Percentiles rank a stretch among this genome's conserved stretches.
Evolutionary conservation across 2,888 invertebrate species (phyloP).

Genomic region (Pomacea canaliculata): DNA sequence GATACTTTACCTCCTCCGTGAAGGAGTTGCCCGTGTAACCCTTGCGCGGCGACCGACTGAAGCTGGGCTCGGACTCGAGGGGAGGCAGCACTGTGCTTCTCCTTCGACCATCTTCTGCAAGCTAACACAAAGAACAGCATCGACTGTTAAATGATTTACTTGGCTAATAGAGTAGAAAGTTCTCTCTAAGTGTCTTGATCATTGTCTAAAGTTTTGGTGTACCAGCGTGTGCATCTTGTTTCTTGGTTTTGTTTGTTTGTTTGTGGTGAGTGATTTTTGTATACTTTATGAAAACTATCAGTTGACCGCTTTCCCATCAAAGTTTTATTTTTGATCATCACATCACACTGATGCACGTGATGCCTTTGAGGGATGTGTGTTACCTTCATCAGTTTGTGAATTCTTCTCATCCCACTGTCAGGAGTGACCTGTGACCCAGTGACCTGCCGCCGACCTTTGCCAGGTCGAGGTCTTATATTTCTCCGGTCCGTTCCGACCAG

Average conservation of each 20-base stretch:
- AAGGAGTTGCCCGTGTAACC: conserved; percentile 33
- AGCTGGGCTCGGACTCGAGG: conserved; percentile 48
- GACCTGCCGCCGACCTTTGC: neutral
- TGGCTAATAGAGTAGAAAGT: no score
- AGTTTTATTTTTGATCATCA: no score
- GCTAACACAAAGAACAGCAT: conserved; percentile 37
- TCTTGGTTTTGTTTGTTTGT: no score
- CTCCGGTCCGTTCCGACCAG: neutral
- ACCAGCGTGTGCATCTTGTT: no score
- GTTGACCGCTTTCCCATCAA: no score
- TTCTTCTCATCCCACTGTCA: neutral
- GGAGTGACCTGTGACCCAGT: neutral
- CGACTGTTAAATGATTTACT: no score
- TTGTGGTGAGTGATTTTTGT: no score
- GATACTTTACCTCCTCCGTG: conserved; percentile 32
- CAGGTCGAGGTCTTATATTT: neutral
- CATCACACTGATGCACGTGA: no score
- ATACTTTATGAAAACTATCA: no score
- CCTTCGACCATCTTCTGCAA: conserved; percentile 53
- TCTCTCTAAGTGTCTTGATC: no score
- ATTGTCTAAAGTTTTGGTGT: no score
- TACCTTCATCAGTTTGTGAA: conserved; percentile 39
- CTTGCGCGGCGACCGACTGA: conserved; percentile 45
- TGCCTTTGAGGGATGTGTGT: neutral
- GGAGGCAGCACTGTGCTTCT: conserved; percentile 50